A percentile compares a stretch with the other conserved stretches of the same genome.
Conservation (phyloP, 2,888 invertebrate genomes). For the Iselma pallidipennis region DNA sequence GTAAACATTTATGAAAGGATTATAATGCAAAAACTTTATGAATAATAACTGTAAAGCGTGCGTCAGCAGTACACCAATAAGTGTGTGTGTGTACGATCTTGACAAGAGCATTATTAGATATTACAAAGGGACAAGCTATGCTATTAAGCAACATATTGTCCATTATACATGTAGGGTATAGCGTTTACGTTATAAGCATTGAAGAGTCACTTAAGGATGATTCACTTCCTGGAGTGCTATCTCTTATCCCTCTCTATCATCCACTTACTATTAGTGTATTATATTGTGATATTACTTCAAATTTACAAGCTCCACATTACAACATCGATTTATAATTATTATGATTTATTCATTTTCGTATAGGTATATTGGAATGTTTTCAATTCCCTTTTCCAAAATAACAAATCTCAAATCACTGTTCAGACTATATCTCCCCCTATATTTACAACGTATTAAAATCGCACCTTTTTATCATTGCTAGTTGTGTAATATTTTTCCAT, state of each 20-base stretch:
- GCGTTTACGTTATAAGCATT: conserved; percentile 40
- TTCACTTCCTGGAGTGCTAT: conserved; percentile 37
- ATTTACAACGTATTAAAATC: conserved; percentile 40
- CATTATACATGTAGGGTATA: conserved; percentile 45
- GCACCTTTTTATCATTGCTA: conserved; percentile 51
- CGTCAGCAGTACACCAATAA: conserved; percentile 22
- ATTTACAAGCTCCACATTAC: neutral
- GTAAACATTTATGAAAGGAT: conserved; percentile 8
- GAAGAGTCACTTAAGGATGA: conserved; percentile 46
- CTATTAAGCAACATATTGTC: conserved; percentile 49
- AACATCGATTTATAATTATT: conserved; percentile 2
- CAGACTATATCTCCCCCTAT: neutral
- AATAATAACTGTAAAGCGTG: conserved; percentile 18
- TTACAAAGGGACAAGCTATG: conserved; percentile 42
- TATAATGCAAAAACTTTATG: conserved; percentile 17
- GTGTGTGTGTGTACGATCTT: conserved; percentile 9
- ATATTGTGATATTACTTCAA: neutral
- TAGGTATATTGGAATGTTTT: neutral
- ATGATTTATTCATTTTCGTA: neutral
- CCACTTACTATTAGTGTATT: conserved; percentile 35
- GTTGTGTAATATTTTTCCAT: conserved; percentile 53
- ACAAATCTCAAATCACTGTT: neutral
- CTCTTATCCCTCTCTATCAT: conserved; percentile 27
- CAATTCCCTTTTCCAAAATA: neutral
- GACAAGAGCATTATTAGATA: conserved; percentile 41